phyloP scores from a whole-genome alignment of 2,888 invertebrate genomes.

The Mantis religiosa region DNA sequence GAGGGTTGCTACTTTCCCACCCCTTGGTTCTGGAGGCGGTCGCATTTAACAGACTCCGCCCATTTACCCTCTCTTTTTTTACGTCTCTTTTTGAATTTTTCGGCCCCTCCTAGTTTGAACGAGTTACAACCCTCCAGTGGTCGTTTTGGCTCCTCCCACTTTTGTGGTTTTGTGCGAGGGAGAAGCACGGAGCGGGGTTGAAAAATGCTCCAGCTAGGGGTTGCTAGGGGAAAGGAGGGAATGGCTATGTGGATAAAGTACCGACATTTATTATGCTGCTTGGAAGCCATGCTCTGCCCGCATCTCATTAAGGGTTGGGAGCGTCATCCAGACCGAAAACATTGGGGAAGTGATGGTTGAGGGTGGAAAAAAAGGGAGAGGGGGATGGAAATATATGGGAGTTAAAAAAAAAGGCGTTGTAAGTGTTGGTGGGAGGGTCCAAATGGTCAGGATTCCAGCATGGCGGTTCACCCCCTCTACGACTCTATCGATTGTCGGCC shows the following conservation, averaged over 20 bases:
- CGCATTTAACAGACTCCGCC: slow-evolving; percentile 26
- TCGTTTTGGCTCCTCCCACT: slow-evolving; percentile 11
- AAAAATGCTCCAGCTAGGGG: neutral
- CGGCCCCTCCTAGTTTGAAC: slow-evolving; percentile 24
- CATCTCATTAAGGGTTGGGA: slow-evolving; percentile 15
- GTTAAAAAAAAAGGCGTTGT: neutral
- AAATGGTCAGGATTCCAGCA: slow-evolving; percentile 1
- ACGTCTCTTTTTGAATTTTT: slow-evolving; percentile 28
- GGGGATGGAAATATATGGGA: neutral
- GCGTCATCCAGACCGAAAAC: neutral
- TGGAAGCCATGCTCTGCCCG: slow-evolving; percentile 9
- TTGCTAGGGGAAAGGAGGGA: neutral
- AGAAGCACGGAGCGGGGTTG: neutral
- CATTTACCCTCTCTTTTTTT: slow-evolving; percentile 10
- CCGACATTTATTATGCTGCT: slow-evolving; percentile 10
- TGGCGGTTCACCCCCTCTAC: slow-evolving; percentile 10
- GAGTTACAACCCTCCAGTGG: neutral
- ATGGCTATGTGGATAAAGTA: slow-evolving; percentile 4
- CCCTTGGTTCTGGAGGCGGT: slow-evolving; percentile 17
- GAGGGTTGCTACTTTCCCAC: slow-evolving; percentile 7
- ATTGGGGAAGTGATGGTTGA: neutral
- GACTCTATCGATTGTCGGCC: slow-evolving; percentile 17
- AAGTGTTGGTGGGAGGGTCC: neutral
- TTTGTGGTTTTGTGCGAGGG: neutral
- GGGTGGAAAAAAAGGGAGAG: neutral